Conservation (phyloP, 1,140 invertebrate genomes). For the Lineus longissimus region DNA sequence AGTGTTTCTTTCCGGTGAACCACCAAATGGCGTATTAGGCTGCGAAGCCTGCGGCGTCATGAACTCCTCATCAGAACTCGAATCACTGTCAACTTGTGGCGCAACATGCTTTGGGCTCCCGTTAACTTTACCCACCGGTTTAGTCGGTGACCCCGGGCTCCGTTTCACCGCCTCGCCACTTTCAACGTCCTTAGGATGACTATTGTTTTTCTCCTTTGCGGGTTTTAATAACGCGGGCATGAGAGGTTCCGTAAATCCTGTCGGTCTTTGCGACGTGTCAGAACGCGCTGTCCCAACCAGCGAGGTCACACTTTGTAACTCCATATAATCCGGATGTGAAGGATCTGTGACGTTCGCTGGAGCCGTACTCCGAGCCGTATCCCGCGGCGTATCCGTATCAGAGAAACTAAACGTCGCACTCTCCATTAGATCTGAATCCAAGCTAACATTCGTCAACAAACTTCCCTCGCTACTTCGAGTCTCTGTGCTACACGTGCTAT, state of each 20-base stretch:
- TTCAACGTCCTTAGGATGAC: constrained; percentile 64
- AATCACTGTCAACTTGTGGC: background rate
- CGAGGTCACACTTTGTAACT: constrained; percentile 37
- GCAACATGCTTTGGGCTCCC: too few relatives aligned
- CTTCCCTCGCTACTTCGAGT: constrained; percentile 8
- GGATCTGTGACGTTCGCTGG: constrained; percentile 23
- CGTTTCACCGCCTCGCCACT: constrained; percentile 53
- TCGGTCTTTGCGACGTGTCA: background rate
- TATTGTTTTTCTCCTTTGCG: constrained; percentile 62
- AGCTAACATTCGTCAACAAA: constrained; percentile 43
- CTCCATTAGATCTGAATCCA: constrained; percentile 36
- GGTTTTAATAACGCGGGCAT: constrained; percentile 59
- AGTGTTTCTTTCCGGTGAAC: too few relatives aligned
- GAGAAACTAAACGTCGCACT: constrained; percentile 25
- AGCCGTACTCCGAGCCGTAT: background rate
- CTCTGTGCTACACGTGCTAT: background rate
- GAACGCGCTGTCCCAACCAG: background rate
- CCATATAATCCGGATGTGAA: constrained; percentile 32
- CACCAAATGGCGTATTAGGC: background rate
- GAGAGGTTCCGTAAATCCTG: constrained; percentile 43
- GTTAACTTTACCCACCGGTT: background rate
- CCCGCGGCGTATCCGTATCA: constrained; percentile 19
- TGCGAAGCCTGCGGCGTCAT: background rate
- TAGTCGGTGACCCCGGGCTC: background rate
- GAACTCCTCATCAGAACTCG: constrained; percentile 4